Base-by-base conservation (phyloP, 2,113 vertebrate genomes). In the Melospiza melodia region DNA sequence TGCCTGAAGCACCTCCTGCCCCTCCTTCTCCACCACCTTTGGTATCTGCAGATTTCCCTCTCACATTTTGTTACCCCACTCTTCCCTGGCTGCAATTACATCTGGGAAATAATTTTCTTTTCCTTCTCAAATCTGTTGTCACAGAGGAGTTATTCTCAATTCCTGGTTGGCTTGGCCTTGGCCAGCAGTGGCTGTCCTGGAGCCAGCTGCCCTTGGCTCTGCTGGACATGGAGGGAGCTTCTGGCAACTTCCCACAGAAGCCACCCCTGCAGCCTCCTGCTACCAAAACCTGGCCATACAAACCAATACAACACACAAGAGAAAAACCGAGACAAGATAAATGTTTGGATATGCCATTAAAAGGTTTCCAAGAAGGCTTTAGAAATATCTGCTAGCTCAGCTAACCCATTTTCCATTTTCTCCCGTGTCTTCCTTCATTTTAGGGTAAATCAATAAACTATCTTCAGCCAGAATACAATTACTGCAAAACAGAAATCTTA, bases 131-230 rank as follows among this genome's bases (percentile, higher is more conserved):
- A 66, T 43, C 22, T 43, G 44, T 12, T 25, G 24, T 13, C 44
- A 31, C 31, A 51, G 31, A 58, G 25, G 21, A 51, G 25, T 35
- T 76, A 59, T 21, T 27, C 35, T 25, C 31, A 14, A 25, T 51
- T 59, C 31, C 16, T 31, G 3, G 3, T 0, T 9, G 17, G 21
- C 44, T 59, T 2, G 0, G 25, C 31, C 16, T 51, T 59, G 44
- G 24, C 16, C 25, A 51, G 35, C 17, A 9, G 44, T 31, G 13
- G 5, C 11, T 37, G 17, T 44, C 35, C 62, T 21, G 31, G 17
- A 51, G 21, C 37, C 0, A 0, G 25, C 52, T 59, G 62, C 8
- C 9, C 5, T 4, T 0, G 1, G 9, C 14, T 68, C 27, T 68
- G 7, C 31, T 76, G 54, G 31, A 44, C 63, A 27, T 6, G 13